Evolutionary conservation across 2,888 invertebrate species (phyloP).

Genomic region (Steinernema scapterisci): DNA sequence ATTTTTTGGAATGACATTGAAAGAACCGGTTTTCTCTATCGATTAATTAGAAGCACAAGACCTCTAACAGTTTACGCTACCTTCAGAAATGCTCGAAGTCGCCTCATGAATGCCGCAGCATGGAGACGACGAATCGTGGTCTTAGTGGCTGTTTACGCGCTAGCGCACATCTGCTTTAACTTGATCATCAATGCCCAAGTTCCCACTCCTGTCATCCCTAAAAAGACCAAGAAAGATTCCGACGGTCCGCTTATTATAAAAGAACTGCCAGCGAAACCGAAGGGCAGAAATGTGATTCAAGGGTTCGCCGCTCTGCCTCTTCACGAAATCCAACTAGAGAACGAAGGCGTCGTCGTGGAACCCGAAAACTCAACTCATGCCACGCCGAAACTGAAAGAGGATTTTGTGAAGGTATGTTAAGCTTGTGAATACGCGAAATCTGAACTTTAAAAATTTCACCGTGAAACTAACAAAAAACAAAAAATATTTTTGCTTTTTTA

Average conservation of each 20-base stretch:
- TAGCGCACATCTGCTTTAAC: neutral
- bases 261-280: slow-evolving; percentile 34
- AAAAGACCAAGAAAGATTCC: slow-evolving; percentile 41
- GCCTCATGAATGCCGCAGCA: slow-evolving; percentile 21
- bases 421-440: neutral
- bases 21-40: neutral
- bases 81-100: neutral
- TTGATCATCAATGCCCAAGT: neutral
- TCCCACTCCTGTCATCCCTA: slow-evolving; percentile 33
- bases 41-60: slow-evolving; percentile 6
- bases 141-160: neutral
- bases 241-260: slow-evolving; percentile 45
- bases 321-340: neutral
- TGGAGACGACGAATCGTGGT: slow-evolving; percentile 13
- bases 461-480: too few species aligned
- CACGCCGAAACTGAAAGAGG: neutral
- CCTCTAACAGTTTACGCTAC: neutral
- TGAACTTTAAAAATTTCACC: too few species aligned
- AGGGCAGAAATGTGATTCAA: neutral
- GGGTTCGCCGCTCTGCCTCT: slow-evolving; percentile 18
- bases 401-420: neutral
- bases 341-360: slow-evolving; percentile 5
- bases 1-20: too few species aligned
- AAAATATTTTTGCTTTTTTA: too few species aligned
- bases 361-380: neutral